Evolutionary conservation across 37 sponge, comb jelly and placozoan genomes (phyloP).

Genomic region (Crambe crambe): DNA sequence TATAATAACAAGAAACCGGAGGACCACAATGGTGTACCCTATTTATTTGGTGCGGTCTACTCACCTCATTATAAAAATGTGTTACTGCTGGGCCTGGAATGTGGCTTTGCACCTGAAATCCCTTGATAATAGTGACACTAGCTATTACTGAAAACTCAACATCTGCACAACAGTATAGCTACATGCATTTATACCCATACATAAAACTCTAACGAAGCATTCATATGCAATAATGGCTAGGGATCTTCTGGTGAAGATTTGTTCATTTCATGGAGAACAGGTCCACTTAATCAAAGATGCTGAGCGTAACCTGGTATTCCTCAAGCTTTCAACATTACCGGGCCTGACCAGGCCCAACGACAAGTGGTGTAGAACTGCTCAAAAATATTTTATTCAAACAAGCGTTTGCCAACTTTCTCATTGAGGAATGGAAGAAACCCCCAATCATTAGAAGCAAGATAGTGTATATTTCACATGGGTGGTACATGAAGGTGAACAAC

Average conservation of each 20-base stretch:
- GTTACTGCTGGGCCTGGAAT: too few relatives aligned
- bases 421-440: constrained; percentile 9
- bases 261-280: not conserved
- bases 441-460: not conserved
- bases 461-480: constrained; percentile 2
- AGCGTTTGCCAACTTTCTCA: not conserved
- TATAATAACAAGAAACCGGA: too few relatives aligned
- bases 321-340: not conserved
- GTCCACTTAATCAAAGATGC: not conserved
- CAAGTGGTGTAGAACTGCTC: not conserved
- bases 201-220: not conserved
- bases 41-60: too few relatives aligned
- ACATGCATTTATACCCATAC: too few relatives aligned
- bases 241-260: not conserved
- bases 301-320: constrained; percentile 6
- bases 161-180: too few relatives aligned
- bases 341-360: not conserved
- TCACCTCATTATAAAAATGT: too few relatives aligned
- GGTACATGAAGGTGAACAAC: not conserved
- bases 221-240: not conserved
- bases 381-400: not conserved
- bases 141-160: too few relatives aligned
- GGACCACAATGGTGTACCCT: too few relatives aligned
- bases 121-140: too few relatives aligned
- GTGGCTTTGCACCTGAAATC: too few relatives aligned